Conservation (phyloP, 2,888 invertebrate species). For the Lapara coniferarum region DNA sequence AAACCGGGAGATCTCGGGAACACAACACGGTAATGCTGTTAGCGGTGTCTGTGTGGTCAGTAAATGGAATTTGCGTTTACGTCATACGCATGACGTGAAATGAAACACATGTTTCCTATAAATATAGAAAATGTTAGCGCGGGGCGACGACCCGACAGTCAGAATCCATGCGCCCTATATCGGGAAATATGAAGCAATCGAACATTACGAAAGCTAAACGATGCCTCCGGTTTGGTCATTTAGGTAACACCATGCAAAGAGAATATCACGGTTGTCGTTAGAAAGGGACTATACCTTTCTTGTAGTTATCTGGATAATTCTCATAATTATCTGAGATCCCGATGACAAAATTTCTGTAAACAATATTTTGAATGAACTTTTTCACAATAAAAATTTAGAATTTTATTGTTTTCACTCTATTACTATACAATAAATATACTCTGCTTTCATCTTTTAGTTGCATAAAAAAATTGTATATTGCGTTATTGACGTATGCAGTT, state of each 20-base stretch:
- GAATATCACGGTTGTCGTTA: too few species aligned
- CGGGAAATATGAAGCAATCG: neutral
- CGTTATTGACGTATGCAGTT: neutral
- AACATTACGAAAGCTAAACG: neutral
- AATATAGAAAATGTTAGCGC: conserved; percentile 5
- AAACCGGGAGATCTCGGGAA: conserved; percentile 15
- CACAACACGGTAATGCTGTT: conserved; percentile 11
- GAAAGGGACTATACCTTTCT: neutral
- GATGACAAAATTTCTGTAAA: too few species aligned
- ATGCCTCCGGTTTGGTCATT: neutral
- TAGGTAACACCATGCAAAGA: neutral
- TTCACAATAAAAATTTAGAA: too few species aligned
- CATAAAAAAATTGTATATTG: neutral
- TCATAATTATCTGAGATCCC: too few species aligned
- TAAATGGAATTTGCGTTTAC: neutral
- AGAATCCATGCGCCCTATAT: neutral
- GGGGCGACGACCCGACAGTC: neutral
- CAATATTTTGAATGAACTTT: too few species aligned
- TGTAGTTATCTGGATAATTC: neutral
- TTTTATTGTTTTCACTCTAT: too few species aligned
- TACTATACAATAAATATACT: too few species aligned
- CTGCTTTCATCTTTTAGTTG: too few species aligned
- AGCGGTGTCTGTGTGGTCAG: conserved; percentile 14
- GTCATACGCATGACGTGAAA: neutral
- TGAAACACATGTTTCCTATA: neutral